phyloP scores from a whole-genome alignment of 2,888 invertebrate genomes.

The Pammene fasciana region DNA sequence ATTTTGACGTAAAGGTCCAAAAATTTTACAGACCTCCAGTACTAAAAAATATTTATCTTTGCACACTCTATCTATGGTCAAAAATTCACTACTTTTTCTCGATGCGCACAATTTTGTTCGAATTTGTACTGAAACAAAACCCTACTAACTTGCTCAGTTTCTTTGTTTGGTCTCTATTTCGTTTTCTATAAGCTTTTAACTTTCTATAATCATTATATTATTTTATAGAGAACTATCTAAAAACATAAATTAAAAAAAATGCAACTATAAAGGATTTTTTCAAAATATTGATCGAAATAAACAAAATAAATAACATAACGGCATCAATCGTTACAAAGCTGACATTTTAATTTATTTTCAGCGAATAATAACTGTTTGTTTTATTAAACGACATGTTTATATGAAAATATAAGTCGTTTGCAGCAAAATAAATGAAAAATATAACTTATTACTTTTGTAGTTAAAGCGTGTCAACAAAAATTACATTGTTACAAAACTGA shows the following conservation, averaged over 20 bases:
- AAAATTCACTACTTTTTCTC: too few species aligned
- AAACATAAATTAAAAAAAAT: not conserved
- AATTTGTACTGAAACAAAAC: too few species aligned
- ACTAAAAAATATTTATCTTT: too few species aligned
- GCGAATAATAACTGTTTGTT: not conserved
- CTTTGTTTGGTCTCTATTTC: conserved; percentile 4
- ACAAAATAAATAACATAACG: conserved; percentile 1
- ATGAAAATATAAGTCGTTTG: too few species aligned
- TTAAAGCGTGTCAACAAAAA: conserved; percentile 1
- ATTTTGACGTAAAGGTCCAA: too few species aligned
- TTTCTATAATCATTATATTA: too few species aligned
- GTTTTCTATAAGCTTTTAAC: conserved; percentile 2
- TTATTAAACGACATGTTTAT: conserved; percentile 4
- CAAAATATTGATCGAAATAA: conserved; percentile 1
- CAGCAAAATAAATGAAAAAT: too few species aligned
- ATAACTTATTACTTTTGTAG: not conserved
- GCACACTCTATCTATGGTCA: too few species aligned
- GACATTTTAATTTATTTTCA: not conserved
- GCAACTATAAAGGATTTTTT: not conserved
- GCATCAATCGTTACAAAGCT: conserved; percentile 7
- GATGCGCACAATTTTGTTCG: too few species aligned
- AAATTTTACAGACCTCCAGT: too few species aligned
- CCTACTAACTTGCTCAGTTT: not conserved
- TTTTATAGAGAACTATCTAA: conserved; percentile 4
- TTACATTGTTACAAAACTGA: too few species aligned